phyloP scores from a whole-genome alignment of 2,797 vertebrate species.

The Scolopax bukidnonensis region DNA sequence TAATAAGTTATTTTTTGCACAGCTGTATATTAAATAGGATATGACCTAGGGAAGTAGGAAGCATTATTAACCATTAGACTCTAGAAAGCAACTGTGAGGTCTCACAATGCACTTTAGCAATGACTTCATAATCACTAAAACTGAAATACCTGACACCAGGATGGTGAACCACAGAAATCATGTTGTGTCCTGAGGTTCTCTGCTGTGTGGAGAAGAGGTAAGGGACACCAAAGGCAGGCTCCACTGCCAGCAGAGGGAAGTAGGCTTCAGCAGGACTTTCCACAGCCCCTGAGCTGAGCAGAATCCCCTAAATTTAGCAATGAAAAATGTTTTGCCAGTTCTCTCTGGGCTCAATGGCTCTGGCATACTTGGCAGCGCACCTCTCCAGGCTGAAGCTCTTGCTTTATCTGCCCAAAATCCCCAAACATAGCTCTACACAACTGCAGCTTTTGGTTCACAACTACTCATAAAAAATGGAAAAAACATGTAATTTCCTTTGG shows the following conservation, averaged over 20 bases:
- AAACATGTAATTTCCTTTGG: not conserved
- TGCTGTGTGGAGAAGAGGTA: not conserved
- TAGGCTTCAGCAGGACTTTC: not conserved
- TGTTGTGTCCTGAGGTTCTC: not conserved
- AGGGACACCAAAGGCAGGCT: not conserved
- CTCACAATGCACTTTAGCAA: not conserved
- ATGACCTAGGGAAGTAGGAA: not conserved
- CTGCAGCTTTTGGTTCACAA: not conserved
- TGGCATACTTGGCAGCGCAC: too few relatives aligned
- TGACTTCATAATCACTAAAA: not conserved
- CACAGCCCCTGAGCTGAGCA: not conserved
- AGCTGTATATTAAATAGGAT: not conserved
- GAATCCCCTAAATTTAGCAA: not conserved
- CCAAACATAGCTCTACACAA: not conserved
- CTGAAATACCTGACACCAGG: not conserved
- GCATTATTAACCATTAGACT: not conserved
- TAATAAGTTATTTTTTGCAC: not conserved
- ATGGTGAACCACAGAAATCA: not conserved
- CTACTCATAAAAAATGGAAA: not conserved
- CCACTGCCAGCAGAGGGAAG: fast-evolving
- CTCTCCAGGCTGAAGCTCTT: not conserved
- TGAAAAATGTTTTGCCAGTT: not conserved
- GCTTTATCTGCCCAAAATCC: fast-evolving
- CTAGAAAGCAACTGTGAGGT: not conserved
- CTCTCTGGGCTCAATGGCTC: not conserved